Base-by-base conservation (phyloP, 2,888 invertebrate species). In the Sialis fuliginosa region DNA sequence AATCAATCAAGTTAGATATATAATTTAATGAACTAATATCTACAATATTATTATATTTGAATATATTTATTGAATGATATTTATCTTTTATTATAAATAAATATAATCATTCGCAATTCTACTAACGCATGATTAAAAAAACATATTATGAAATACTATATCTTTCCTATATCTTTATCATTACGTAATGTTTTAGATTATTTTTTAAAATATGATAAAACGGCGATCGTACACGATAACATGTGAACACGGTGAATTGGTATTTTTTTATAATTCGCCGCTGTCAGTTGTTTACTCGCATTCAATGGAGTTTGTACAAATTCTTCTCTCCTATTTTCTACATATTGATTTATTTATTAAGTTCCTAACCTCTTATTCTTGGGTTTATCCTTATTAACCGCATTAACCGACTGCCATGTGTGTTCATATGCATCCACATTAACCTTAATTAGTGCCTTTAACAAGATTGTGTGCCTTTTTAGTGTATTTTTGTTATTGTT, bases 371-470 rank as follows among this genome's bases (percentile, higher is more conserved):
- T 45, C 37, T 34, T 22, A 45, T 39, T 13, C 12, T 13, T 44
- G 10, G 32, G 8, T 45, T 31, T 39, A 30, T 13, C n/a, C 8
- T 33, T 34, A 39, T 13, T 33, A 39, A 45, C 30, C 39, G 13
- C 31, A 45, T 39, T 45, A 39, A 10, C 12, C 39, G 10, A 30
- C 10, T 45, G 45, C 39, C 45, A 45, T 45, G 45, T 45, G 45
- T 45, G 39, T 45, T 43, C 33, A 12, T 34, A 39, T 31, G 44
- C 33, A 12, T 44, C 10, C 22, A 35, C 35, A 35, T 12, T 33
- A 45, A 32, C 30, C 13, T 43, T 13, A n/a, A 33, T 43, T 43
- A 33, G 45, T 45, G 45, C 45, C 45, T 45, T 45, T 44, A 22
- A 22, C 22, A 22, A 22, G 22, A 22, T 22, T 4, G 22, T 22